Evolutionary conservation across 2,797 vertebrate species (phyloP).

Genomic region (Arnoldichthys spilopterus): DNA sequence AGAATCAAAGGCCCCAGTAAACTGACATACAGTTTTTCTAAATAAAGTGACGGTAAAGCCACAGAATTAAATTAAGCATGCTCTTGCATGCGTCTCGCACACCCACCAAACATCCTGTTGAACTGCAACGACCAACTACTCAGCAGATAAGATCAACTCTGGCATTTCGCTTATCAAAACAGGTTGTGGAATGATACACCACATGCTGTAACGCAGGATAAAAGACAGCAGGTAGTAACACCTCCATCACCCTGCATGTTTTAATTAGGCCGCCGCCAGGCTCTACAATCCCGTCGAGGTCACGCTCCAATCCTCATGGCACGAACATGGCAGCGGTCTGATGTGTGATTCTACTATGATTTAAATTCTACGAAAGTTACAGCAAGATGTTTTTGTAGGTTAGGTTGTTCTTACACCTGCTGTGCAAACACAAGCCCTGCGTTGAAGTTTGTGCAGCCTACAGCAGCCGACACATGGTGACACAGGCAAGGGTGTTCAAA

Average conservation of each 20-base stretch:
- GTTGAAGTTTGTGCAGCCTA: background rate
- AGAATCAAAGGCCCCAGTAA: background rate
- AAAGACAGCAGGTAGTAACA: background rate
- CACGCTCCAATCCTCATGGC: background rate
- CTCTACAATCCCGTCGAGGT: background rate
- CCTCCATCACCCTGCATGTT: background rate
- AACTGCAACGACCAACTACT: constrained; percentile 22
- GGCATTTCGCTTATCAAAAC: constrained; percentile 37
- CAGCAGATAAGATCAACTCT: constrained; percentile 48
- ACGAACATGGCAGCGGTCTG: background rate
- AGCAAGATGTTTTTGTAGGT: background rate
- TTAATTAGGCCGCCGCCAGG: background rate
- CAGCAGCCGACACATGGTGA: background rate
- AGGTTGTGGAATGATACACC: background rate
- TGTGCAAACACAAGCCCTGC: background rate
- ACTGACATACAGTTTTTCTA: background rate
- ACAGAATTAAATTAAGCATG: constrained; percentile 31
- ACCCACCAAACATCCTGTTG: constrained; percentile 47
- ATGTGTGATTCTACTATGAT: too few relatives aligned
- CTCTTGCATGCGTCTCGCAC: constrained; percentile 6
- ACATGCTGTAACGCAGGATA: background rate
- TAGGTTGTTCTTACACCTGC: background rate
- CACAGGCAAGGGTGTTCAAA: background rate
- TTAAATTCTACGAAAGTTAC: too few relatives aligned
- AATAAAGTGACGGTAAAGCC: background rate